Base-by-base conservation (phyloP, 2,888 invertebrate species). In the Pachycephus smyrnensis region DNA sequence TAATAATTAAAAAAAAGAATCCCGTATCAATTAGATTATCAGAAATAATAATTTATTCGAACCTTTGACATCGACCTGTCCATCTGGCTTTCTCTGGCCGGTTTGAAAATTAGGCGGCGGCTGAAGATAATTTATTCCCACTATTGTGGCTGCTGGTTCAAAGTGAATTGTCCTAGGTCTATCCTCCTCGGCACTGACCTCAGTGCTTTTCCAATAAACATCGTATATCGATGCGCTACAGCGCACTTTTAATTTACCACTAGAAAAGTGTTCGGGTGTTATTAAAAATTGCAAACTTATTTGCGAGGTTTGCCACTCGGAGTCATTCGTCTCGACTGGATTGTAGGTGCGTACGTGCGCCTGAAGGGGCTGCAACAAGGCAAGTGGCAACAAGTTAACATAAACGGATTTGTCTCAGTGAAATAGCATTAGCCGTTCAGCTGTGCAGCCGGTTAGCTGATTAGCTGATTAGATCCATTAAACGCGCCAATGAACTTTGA, bases 181-280 rank as follows among this genome's bases (percentile, higher is more conserved):
- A 82, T 94, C 94, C 86, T 94, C 93, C 86, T 94, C 94, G 68
- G 94, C 93, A 83, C 93, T 94, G 85, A 94, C 94, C 89, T 95
- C 95, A 11, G 94, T 94, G 86, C 94, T 94, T 89, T 94, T 93
- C 92, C 94, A 94, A 89, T 95, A 95, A 74, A 95, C 92, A 84
- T 94, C 93, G 88, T 94, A 94, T 85, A 95, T 92, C 80, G 94
- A 94, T 0, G 95, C 95, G 81, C 94, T 94, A 90, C 95, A 95
- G 2, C 95, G 93, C 71, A 95, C 93, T 91, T 93, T 94, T 55
- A 94, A 88, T 86, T 93, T 93, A n/a, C 93, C 93, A 75, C 90
- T 90, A 32, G 90, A 87, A 84, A 94, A 94, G 88, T 94, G 93
- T 40, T 93, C 92, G 77, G 91, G 89, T 71, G 91, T 92, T 12